Conservation (phyloP, 2,888 invertebrate genomes). For the Caenorhabditis sinica region DNA sequence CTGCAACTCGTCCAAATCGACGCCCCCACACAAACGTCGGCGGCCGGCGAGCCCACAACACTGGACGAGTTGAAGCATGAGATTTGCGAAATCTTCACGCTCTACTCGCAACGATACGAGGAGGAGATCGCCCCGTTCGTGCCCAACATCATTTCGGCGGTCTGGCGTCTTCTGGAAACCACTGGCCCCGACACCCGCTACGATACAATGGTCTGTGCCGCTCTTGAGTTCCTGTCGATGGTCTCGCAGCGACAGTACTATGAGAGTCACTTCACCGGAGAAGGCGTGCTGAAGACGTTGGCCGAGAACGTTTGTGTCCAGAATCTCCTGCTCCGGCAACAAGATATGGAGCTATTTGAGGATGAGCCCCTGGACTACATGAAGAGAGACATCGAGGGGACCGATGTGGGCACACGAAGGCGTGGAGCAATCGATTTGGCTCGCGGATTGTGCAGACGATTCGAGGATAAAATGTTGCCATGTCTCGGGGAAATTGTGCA, state of each 20-base stretch:
- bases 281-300: conserved; percentile 78
- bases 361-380: conserved; percentile 99
- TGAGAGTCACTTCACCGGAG: conserved; percentile 85
- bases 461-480: conserved; percentile 87
- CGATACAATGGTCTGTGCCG: conserved; percentile 90
- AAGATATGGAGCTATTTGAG: conserved; percentile 97
- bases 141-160: conserved; percentile 93
- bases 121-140: conserved; percentile 96
- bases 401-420: conserved; percentile 95
- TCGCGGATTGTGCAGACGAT: conserved; percentile 92
- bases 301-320: conserved; percentile 97
- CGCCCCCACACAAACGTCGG: conserved; percentile 61
- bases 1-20: conserved; percentile 88
- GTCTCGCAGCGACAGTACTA: conserved; percentile 95
- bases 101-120: conserved; percentile 98
- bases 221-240: conserved; percentile 94
- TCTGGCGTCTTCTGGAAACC: conserved; percentile 92
- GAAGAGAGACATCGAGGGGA: conserved; percentile 92
- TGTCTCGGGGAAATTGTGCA: conserved; percentile 67
- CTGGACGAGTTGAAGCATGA: conserved; percentile 86
- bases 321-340: conserved; percentile 95
- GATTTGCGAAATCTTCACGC: conserved; percentile 94
- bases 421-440: conserved; percentile 98
- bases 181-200: conserved; percentile 78
- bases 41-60: conserved; percentile 77